Percentiles rank a stretch among this genome's conserved stretches.
These are phyloP conservation scores for Ranitomeya imitator DNA, from an alignment of 2,113 vertebrate genomes.

Conservation along the genomic window DNA sequence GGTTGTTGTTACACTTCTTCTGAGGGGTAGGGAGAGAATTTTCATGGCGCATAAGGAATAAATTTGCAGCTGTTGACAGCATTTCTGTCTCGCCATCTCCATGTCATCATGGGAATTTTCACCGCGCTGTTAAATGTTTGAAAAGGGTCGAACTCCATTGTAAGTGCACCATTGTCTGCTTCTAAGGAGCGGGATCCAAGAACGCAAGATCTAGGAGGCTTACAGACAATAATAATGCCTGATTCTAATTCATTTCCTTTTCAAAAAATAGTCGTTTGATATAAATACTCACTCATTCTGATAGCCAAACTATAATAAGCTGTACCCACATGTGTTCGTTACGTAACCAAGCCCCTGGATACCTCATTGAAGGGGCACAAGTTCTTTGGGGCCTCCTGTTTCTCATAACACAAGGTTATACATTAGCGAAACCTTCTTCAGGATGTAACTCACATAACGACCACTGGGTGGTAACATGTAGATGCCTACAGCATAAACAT, in stretches of 20 bases:
- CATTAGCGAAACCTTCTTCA: too few species aligned
- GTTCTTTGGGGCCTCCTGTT: too few species aligned
- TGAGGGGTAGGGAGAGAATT: neutral
- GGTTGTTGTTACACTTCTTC: neutral
- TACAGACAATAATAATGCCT: neutral
- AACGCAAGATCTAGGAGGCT: neutral
- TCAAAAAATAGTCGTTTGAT: neutral
- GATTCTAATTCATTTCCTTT: neutral
- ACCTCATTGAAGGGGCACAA: too few species aligned
- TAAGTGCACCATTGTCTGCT: neutral
- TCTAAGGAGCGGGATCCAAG: conserved; percentile 1
- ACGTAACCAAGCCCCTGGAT: too few species aligned
- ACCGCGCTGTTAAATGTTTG: conserved; percentile 27
- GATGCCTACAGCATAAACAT: too few species aligned
- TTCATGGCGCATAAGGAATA: conserved; percentile 47
- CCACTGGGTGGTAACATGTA: too few species aligned
- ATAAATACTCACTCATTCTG: too few species aligned
- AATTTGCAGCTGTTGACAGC: conserved; percentile 53
- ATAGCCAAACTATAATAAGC: too few species aligned
- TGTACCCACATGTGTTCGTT: too few species aligned
- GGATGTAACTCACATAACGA: too few species aligned
- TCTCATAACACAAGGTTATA: too few species aligned
- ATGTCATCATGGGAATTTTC: conserved; percentile 46
- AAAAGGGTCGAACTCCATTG: conserved; percentile 16
- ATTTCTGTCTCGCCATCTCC: conserved; percentile 39